Percentiles rank a stretch among this genome's conserved stretches.
Conservation (phyloP, 2,113 vertebrate genomes). For the Pavo muticus region DNA sequence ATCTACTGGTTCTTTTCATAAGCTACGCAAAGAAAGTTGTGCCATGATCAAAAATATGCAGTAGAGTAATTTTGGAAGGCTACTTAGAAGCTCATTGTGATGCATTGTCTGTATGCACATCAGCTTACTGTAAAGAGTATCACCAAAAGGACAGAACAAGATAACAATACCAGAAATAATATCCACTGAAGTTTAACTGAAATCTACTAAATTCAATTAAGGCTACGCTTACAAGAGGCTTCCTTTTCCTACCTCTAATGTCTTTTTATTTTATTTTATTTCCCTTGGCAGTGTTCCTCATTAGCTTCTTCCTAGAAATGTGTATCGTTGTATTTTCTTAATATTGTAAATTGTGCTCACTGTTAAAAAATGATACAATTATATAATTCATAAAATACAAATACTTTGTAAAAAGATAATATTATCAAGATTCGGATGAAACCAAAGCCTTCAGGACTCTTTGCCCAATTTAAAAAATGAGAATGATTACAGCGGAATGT, state of each 20-base stretch:
- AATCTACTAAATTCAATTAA: neutral
- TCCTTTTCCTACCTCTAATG: neutral
- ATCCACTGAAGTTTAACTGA: neutral
- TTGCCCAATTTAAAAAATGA: neutral
- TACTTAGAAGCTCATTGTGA: neutral
- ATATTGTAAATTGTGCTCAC: neutral
- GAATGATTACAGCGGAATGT: neutral
- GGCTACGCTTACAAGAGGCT: neutral
- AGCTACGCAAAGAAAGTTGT: neutral
- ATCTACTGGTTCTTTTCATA: neutral
- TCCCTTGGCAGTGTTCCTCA: neutral
- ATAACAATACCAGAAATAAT: neutral
- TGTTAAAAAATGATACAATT: neutral
- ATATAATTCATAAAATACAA: neutral
- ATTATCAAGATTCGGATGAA: neutral
- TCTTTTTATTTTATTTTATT: neutral
- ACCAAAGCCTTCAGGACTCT: neutral
- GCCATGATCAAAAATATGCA: neutral
- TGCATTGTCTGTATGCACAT: neutral
- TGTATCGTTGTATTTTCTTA: neutral
- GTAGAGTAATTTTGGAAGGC: neutral
- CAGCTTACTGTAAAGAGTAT: neutral
- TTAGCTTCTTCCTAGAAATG: neutral
- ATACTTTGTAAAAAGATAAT: neutral
- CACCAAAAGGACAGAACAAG: neutral